Evolutionary conservation across 2,888 invertebrate genomes (phyloP).

Genomic region (Itoplectis maculator): DNA sequence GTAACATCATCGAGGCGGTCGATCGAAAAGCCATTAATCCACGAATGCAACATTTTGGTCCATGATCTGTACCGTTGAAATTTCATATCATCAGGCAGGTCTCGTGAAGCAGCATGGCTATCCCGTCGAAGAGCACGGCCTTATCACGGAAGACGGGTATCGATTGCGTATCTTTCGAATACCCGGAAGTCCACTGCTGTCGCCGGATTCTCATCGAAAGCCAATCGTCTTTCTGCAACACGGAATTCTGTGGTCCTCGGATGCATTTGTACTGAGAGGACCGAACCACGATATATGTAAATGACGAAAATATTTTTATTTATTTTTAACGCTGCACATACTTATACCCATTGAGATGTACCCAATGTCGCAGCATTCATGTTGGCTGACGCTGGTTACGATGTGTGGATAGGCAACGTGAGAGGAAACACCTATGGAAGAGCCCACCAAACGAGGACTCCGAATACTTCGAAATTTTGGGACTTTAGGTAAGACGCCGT

Average conservation of each 20-base stretch:
- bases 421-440: conserved; percentile 85
- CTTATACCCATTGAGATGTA: too few relatives aligned
- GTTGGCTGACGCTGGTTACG: conserved; percentile 87
- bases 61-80: background rate
- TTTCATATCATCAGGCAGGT: conserved; percentile 66
- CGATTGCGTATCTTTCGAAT: conserved; percentile 76
- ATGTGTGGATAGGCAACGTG: conserved; percentile 87
- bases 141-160: conserved; percentile 79
- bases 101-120: conserved; percentile 75
- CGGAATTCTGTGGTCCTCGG: conserved; percentile 77
- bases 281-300: conserved; percentile 79
- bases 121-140: conserved; percentile 76
- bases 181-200: conserved; percentile 71
- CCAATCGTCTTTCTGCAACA: conserved; percentile 76
- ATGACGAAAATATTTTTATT: background rate
- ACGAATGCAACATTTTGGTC: too few relatives aligned
- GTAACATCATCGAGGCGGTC: background rate
- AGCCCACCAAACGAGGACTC: conserved; percentile 84
- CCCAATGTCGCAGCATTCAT: conserved; percentile 84
- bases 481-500: conserved; percentile 85
- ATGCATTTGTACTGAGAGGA: conserved; percentile 78
- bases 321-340: too few relatives aligned
- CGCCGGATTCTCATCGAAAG: conserved; percentile 68
- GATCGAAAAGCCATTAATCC: conserved; percentile 5
- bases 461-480: conserved; percentile 85